Evolutionary conservation across 2,113 vertebrate genomes (phyloP), one percentile per base, ranked within the genome.

Genomic region (Entosphenus tridentatus): DNA sequence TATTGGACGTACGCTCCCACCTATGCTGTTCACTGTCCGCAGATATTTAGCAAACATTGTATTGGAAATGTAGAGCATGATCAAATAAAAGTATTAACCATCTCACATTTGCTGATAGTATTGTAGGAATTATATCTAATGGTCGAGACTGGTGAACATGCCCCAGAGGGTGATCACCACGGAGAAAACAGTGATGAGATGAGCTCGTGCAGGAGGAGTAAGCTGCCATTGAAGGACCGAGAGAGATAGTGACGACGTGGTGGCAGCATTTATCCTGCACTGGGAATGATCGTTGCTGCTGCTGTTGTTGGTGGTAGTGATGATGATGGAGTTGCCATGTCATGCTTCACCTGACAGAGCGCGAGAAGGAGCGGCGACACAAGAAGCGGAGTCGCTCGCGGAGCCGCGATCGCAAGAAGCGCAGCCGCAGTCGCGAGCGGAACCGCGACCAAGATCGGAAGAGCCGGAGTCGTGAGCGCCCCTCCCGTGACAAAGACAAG

Each of bases 381-480:
- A 80, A 76, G 56, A 80, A 78, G 74, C 74, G 77, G 67, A 82
- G 80, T 68, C 75, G 74, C 70, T 73, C 73, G 39, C 71, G 72
- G 1, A 80, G 79, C 3, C 78, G 74, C 8, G 73, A 72, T 2
- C 77, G 78, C 72, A 83, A 82, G 55, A 80, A 76, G n/a, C 75
- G 77, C 57, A 78, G 78, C 76, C 77, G 80, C 79, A 81, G 80
- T 76, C 78, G 81, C 74, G 80, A 80, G 69, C 56, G 78, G 11
- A 79, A 78, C 21, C 78, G 73, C 67, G 79, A 77, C 71, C 77
- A 76, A 11, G 78, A 56, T 14, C 39, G 54, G 67, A 54, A 55
- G 16, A 58, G 70, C 59, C 11, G 65, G 56, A 71, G 62, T 39
- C 56, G 67, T 58, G 62, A 80, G 59, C 67, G 72, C 17, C 18